A percentile compares a stretch with the other conserved stretches of the same genome.
phyloP scores from a whole-genome alignment of 2,888 invertebrate species.

The Oscheius sp. region DNA sequence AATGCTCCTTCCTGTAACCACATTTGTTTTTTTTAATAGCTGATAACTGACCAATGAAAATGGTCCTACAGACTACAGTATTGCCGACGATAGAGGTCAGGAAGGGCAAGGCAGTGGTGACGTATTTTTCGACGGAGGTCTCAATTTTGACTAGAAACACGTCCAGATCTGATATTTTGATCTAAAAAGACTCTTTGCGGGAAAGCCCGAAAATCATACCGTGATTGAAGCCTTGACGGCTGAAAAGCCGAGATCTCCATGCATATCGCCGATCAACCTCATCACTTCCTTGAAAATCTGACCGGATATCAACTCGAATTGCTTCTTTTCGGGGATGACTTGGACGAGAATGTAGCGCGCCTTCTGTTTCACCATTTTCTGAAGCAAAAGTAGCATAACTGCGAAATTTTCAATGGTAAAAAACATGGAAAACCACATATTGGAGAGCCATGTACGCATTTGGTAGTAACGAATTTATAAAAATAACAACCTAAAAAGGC shows the following conservation, averaged over 20 bases:
- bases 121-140: constrained; percentile 39
- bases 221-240: constrained; percentile 47
- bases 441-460: too few species aligned
- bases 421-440: too few species aligned
- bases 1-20: constrained; percentile 50
- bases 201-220: constrained; percentile 21
- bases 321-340: constrained; percentile 4
- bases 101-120: constrained; percentile 46
- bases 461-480: not conserved
- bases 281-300: constrained; percentile 42
- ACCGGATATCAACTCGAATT: constrained; percentile 26
- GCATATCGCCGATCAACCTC: constrained; percentile 46
- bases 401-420: too few species aligned
- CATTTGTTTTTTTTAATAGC: not conserved
- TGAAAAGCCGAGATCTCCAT: constrained; percentile 53
- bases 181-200: constrained; percentile 23
- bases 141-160: constrained; percentile 44
- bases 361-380: constrained; percentile 31
- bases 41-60: constrained; percentile 46
- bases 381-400: not conserved
- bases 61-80: constrained; percentile 46
- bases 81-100: constrained; percentile 42
- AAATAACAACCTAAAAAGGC: not conserved
- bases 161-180: constrained; percentile 49
- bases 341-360: constrained; percentile 23